A percentile compares a stretch with the other conserved stretches of the same genome.
Evolutionary conservation across 2,888 invertebrate species (phyloP).

Genomic region (Volucella zonaria): DNA sequence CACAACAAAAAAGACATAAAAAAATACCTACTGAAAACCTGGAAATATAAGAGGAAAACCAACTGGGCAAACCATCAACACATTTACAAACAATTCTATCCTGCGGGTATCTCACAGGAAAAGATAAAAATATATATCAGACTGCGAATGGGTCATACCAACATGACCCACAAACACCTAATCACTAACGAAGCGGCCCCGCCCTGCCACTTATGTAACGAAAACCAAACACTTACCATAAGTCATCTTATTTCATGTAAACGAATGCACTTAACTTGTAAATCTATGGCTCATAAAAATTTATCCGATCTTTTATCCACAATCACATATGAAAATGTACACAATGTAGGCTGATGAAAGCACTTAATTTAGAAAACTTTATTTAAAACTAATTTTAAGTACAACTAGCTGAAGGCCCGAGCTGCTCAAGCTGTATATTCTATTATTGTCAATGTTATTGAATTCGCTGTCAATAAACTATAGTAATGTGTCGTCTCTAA

Average conservation of each 20-base stretch:
- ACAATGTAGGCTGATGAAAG: slow-evolving; percentile 1
- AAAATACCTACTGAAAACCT: too few relatives aligned
- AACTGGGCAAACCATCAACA: slow-evolving; percentile 27
- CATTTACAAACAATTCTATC: slow-evolving; percentile 17
- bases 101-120: not conserved
- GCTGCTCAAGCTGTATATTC: too few relatives aligned
- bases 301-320: not conserved
- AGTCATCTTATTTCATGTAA: slow-evolving; percentile 3
- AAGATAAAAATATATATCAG: slow-evolving; percentile 36
- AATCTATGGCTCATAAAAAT: not conserved
- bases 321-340: slow-evolving; percentile 1
- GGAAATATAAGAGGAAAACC: not conserved
- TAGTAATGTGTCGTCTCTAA: too few relatives aligned
- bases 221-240: slow-evolving; percentile 9
- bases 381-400: not conserved
- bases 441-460: too few relatives aligned
- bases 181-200: slow-evolving; percentile 32
- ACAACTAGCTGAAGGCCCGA: too few relatives aligned
- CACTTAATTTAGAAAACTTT: slow-evolving; percentile 8
- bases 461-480: too few relatives aligned
- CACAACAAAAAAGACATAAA: slow-evolving; percentile 27
- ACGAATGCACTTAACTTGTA: too few relatives aligned
- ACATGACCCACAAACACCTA: slow-evolving; percentile 29
- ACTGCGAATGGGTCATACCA: slow-evolving; percentile 25
- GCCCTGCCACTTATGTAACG: not conserved